phyloP scores from a whole-genome alignment of 2,113 vertebrate species.

The Leptobrachium leishanense region DNA sequence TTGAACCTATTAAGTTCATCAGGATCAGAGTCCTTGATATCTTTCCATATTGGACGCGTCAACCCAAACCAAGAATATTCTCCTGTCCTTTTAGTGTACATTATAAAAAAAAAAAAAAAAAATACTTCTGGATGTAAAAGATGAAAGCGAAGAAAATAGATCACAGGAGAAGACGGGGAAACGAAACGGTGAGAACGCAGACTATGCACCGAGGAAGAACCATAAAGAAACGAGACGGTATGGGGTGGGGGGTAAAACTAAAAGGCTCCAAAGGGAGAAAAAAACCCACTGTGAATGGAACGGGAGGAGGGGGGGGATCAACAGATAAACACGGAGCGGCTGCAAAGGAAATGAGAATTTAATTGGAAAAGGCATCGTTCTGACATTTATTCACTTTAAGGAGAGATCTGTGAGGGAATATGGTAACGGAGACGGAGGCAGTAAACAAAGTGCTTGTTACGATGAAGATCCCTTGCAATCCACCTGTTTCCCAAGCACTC shows the following conservation, averaged over 20 bases:
- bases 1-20: no score
- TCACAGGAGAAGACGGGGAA: not conserved
- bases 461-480: not conserved
- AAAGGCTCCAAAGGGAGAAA: not conserved
- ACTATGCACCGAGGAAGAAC: no score
- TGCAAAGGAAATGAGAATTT: not conserved
- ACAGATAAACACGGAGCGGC: not conserved
- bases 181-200: no score
- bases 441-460: not conserved
- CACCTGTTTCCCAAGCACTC: not conserved
- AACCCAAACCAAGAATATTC: no score
- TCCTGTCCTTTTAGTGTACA: no score
- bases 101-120: not conserved
- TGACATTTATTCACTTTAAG: not conserved
- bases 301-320: not conserved
- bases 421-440: not conserved
- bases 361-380: not conserved
- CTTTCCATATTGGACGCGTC: no score
- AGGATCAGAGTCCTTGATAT: no score
- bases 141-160: not conserved
- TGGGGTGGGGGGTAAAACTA: not conserved
- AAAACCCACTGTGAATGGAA: not conserved
- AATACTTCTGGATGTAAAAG: not conserved
- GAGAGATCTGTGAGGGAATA: not conserved
- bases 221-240: not conserved